phyloP scores from a whole-genome alignment of 37 sponge, comb jelly and placozoan genomes.

The Oopsacas minuta region DNA sequence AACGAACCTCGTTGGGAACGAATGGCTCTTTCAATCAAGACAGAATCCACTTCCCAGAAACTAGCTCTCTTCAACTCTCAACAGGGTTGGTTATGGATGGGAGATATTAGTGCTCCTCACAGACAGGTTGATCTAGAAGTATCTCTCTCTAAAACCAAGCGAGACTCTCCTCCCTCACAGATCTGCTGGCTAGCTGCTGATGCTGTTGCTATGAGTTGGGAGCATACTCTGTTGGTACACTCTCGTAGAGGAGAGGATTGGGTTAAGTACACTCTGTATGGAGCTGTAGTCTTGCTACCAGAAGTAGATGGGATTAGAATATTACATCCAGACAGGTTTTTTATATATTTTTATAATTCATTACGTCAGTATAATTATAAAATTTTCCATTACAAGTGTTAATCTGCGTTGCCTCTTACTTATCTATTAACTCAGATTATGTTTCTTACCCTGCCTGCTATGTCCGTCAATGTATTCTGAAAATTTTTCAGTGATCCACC shows the following conservation, averaged over 20 bases:
- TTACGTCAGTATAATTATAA: too few species aligned
- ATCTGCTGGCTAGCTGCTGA: not conserved
- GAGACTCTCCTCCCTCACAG: not conserved
- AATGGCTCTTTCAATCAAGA: not conserved
- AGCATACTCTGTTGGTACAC: not conserved
- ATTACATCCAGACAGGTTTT: not conserved
- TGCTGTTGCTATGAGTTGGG: not conserved
- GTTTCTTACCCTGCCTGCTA: too few species aligned
- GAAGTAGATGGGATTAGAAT: not conserved
- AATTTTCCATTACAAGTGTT: too few species aligned
- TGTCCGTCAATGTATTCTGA: too few species aligned
- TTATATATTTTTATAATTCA: not conserved
- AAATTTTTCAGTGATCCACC: too few species aligned
- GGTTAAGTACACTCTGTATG: not conserved
- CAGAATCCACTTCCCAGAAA: not conserved
- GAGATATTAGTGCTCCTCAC: not conserved
- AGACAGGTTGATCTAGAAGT: not conserved
- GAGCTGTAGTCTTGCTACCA: not conserved
- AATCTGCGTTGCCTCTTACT: too few species aligned
- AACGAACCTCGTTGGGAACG: not conserved
- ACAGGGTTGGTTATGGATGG: slow-evolving; percentile 8
- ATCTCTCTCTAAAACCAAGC: not conserved
- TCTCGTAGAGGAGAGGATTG: slow-evolving; percentile 3
- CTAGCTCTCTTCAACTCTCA: slow-evolving; percentile 6
- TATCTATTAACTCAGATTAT: too few species aligned